Evolutionary conservation across 2,888 invertebrate genomes (phyloP).

Genomic region (Nomada fucata): DNA sequence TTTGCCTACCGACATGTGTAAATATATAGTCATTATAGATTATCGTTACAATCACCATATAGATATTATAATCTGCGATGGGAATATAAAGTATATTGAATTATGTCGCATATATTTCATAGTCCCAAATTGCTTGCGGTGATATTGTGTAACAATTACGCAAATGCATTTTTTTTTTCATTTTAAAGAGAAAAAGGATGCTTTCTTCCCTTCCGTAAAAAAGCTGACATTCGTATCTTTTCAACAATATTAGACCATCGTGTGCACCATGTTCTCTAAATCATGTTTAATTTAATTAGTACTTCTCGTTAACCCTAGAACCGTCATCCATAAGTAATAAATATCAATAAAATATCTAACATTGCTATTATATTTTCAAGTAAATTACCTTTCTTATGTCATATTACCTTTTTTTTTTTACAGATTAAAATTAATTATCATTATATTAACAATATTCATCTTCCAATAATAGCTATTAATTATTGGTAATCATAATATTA

Average conservation of each 20-base stretch:
- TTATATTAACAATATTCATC: conserved; percentile 82
- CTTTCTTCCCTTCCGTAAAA: conserved; percentile 41
- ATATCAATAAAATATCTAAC: conserved; percentile 84
- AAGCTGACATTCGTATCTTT: conserved; percentile 52
- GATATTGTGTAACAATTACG: conserved; percentile 52
- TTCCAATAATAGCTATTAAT: conserved; percentile 76
- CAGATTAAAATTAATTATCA: conserved; percentile 81
- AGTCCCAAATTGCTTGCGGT: conserved; percentile 37
- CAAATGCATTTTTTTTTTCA: conserved; percentile 35
- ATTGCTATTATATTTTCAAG: conserved; percentile 82
- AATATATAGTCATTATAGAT: conserved; percentile 50
- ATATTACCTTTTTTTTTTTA: conserved; percentile 78
- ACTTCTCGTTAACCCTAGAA: conserved; percentile 71
- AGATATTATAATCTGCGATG: conserved; percentile 47
- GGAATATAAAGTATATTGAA: conserved; percentile 51
- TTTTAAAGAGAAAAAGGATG: conserved; percentile 39
- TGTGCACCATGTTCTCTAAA: conserved; percentile 63
- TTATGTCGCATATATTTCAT: conserved; percentile 45
- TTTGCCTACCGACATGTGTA: conserved; percentile 58
- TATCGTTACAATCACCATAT: conserved; percentile 63
- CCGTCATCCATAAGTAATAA: conserved; percentile 79
- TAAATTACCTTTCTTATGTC: conserved; percentile 77
- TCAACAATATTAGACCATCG: conserved; percentile 64
- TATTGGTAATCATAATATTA: conserved; percentile 75
- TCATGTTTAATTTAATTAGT: conserved; percentile 60